A percentile compares a stretch with the other conserved stretches of the same genome.
These are phyloP conservation scores for Drosophila burlai DNA, from an alignment of 1,140 invertebrate species.

Conservation along the genomic window DNA sequence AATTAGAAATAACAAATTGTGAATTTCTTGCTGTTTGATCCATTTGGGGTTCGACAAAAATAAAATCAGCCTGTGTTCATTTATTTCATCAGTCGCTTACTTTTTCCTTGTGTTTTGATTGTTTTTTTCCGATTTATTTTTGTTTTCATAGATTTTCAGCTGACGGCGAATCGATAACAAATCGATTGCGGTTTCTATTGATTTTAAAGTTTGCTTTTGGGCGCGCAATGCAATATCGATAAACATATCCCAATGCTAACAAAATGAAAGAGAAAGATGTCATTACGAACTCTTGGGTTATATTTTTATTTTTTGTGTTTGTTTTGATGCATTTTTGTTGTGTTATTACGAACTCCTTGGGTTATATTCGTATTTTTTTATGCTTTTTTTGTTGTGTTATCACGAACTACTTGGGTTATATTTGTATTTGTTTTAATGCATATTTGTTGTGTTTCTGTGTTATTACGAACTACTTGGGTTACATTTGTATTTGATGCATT, in stretches of 20 bases:
- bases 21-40: too few species aligned
- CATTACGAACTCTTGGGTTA: too few species aligned
- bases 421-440: too few species aligned
- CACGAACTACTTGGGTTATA: too few species aligned
- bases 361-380: too few species aligned
- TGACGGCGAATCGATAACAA: background rate
- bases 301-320: too few species aligned
- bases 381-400: too few species aligned
- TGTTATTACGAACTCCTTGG: too few species aligned
- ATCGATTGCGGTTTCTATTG: background rate
- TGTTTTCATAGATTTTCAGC: background rate
- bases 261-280: background rate
- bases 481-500: too few species aligned
- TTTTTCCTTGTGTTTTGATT: slow-evolving; percentile 1
- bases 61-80: background rate
- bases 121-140: background rate
- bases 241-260: background rate
- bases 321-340: too few species aligned
- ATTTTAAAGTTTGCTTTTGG: slow-evolving; percentile 1
- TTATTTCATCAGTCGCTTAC: background rate
- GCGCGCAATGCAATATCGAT: background rate
- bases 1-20: too few species aligned
- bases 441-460: too few species aligned
- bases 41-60: background rate
- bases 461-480: slow-evolving; percentile 1